These are phyloP conservation scores for Diplogasteroides magnus DNA, from an alignment of 1,140 invertebrate genomes.

Conservation along the genomic window DNA sequence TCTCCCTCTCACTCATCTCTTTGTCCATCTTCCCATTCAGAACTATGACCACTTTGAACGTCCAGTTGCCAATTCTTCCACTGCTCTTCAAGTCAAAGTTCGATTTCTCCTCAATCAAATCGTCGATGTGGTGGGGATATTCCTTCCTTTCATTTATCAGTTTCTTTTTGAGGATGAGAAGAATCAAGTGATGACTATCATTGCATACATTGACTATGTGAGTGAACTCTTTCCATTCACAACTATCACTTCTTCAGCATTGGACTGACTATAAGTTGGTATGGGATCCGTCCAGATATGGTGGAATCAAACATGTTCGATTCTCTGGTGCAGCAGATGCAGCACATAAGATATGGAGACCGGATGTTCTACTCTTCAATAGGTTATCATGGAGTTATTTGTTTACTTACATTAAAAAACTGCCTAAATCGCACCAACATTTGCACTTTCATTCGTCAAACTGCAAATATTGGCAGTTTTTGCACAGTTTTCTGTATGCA, in stretches of 20 bases:
- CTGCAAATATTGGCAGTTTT: background rate
- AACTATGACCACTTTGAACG: constrained; percentile 27
- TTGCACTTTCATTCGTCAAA: background rate
- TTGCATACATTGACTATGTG: constrained; percentile 28
- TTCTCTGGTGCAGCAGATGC: constrained; percentile 3
- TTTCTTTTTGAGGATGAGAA: constrained; percentile 23
- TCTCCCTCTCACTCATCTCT: background rate
- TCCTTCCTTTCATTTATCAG: background rate
- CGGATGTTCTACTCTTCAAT: constrained; percentile 23
- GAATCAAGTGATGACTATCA: constrained; percentile 27
- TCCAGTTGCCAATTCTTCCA: constrained; percentile 20
- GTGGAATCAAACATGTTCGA: constrained; percentile 26
- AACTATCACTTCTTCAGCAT: constrained; percentile 16
- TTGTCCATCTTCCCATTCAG: constrained; percentile 6
- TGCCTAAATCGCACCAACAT: too few species aligned
- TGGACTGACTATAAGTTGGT: constrained; percentile 28
- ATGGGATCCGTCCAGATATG: constrained; percentile 32
- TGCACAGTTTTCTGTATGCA: background rate
- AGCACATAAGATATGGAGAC: constrained; percentile 13
- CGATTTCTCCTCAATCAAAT: constrained; percentile 29
- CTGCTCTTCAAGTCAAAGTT: constrained; percentile 19
- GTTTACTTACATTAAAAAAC: constrained; percentile 16
- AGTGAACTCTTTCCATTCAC: too few species aligned
- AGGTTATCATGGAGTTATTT: constrained; percentile 9
- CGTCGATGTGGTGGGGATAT: constrained; percentile 15